Conservation (phyloP, 2,888 invertebrate genomes). For the Mellilla xanthometata region DNA sequence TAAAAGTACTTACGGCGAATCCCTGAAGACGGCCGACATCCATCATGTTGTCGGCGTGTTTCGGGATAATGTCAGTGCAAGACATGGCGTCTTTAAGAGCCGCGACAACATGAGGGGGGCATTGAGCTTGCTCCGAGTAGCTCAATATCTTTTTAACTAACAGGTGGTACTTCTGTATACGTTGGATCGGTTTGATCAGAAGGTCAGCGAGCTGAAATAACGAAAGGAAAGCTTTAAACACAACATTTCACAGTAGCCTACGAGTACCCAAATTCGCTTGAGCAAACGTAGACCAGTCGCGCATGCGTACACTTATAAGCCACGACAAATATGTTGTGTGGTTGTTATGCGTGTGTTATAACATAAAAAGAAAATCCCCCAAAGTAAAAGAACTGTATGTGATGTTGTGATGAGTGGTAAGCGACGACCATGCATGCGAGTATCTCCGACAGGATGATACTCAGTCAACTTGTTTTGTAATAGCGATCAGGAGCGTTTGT, state of each 20-base stretch:
- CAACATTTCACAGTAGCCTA: no score
- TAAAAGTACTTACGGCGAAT: constrained; percentile 93
- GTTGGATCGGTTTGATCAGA: constrained; percentile 98
- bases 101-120: constrained; percentile 87
- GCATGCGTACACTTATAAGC: constrained; percentile 33
- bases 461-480: not conserved
- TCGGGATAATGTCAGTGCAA: constrained; percentile 96
- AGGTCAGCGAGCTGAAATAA: constrained; percentile 94
- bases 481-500: constrained; percentile 1
- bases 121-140: constrained; percentile 93
- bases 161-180: constrained; percentile 98
- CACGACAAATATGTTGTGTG: constrained; percentile 27
- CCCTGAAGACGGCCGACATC: constrained; percentile 98
- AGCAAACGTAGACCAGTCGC: constrained; percentile 11
- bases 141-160: constrained; percentile 94
- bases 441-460: constrained; percentile 10
- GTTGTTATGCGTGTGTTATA: constrained; percentile 14
- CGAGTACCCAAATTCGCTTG: constrained; percentile 6
- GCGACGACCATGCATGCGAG: constrained; percentile 23
- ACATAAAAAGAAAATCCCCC: constrained; percentile 21
- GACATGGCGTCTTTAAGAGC: constrained; percentile 91
- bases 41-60: constrained; percentile 99
- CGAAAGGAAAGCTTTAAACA: no score
- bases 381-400: constrained; percentile 18
- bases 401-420: constrained; percentile 14